Conservation (phyloP, 2,888 invertebrate genomes). For the Aradus depressus region DNA sequence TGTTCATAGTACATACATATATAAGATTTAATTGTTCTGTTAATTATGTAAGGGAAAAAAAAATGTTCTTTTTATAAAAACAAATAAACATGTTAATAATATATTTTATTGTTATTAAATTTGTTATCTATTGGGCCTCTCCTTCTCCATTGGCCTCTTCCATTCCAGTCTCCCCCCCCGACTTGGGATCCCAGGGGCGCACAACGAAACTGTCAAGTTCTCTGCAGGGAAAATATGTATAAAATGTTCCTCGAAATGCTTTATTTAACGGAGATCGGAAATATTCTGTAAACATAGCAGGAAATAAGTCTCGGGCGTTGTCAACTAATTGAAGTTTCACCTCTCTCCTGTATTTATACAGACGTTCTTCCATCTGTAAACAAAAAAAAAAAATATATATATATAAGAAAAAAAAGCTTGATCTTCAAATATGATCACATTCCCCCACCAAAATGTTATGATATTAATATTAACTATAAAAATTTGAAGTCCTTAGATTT, state of each 20-base stretch:
- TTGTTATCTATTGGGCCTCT: no score
- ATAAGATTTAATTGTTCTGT: no score
- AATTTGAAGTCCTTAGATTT: no score
- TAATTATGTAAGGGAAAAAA: no score
- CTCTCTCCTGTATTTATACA: conserved; percentile 15
- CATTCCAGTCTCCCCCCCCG: background rate
- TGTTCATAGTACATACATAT: no score
- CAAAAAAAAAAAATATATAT: background rate
- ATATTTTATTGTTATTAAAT: no score
- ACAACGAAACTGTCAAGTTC: conserved; percentile 23
- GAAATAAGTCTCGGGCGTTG: conserved; percentile 25
- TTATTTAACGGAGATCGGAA: conserved; percentile 21
- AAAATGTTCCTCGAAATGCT: conserved; percentile 24
- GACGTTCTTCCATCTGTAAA: conserved; percentile 7
- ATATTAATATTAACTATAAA: no score
- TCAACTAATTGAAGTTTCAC: conserved; percentile 24
- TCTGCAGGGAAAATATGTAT: conserved; percentile 26
- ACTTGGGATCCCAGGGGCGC: conserved; percentile 20
- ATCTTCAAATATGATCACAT: background rate
- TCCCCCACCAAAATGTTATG: no score
- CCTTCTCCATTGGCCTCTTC: no score
- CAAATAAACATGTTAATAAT: no score
- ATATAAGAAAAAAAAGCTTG: background rate
- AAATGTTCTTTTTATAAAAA: no score
- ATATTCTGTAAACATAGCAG: conserved; percentile 23